These are phyloP conservation scores for Pheosia tremula DNA, from an alignment of 2,888 invertebrate genomes.

Conservation along the genomic window DNA sequence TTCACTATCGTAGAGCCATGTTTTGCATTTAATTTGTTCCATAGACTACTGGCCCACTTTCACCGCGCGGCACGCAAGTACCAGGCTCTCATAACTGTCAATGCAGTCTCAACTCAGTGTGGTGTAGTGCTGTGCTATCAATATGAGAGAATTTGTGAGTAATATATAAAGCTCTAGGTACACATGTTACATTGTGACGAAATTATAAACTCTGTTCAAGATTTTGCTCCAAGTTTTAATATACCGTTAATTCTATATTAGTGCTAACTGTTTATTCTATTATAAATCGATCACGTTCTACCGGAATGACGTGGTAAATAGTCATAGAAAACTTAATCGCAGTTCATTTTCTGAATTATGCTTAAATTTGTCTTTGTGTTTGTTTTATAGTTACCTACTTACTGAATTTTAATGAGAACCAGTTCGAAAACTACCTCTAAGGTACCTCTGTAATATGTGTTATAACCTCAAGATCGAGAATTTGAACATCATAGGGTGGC, in stretches of 20 bases:
- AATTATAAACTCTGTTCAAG: too few species aligned
- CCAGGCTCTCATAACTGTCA: slow-evolving; percentile 47
- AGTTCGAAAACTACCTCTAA: too few species aligned
- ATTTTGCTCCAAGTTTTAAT: background rate
- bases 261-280: background rate
- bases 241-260: background rate
- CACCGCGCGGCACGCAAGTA: slow-evolving; percentile 52
- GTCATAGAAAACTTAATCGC: too few species aligned
- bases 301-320: too few species aligned
- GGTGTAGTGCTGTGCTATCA: slow-evolving; percentile 31
- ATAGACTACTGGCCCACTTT: slow-evolving; percentile 58
- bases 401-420: too few species aligned
- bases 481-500: too few species aligned
- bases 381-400: too few species aligned
- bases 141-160: slow-evolving; percentile 59
- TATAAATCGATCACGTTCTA: background rate
- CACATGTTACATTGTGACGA: too few species aligned
- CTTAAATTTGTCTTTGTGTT: too few species aligned
- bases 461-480: too few species aligned
- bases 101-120: slow-evolving; percentile 18
- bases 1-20: slow-evolving; percentile 23
- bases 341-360: too few species aligned
- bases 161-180: slow-evolving; percentile 7
- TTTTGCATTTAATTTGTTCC: slow-evolving; percentile 41
- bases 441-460: too few species aligned